These are phyloP conservation scores for Gambusia yucatana DNA, from an alignment of 2,797 vertebrate genomes.

Conservation along the genomic window DNA sequence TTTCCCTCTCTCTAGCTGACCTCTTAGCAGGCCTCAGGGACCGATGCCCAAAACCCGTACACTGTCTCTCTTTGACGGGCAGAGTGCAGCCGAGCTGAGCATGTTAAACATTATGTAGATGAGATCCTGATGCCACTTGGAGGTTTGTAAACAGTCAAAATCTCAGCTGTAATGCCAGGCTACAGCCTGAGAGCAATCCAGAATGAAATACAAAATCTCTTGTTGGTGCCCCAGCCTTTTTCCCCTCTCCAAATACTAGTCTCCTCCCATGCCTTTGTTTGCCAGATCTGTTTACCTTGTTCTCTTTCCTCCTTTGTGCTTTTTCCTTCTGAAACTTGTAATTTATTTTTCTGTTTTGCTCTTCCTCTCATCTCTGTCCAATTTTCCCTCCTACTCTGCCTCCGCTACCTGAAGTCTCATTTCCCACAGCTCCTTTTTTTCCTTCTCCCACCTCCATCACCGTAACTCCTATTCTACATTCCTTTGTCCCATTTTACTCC, in stretches of 20 bases:
- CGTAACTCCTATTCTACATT: slow-evolving; percentile 43
- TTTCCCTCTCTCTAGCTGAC: slow-evolving; percentile 6
- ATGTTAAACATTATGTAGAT: slow-evolving; percentile 76
- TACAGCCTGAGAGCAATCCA: slow-evolving; percentile 50
- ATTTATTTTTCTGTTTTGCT: slow-evolving; percentile 35
- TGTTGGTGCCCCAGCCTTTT: slow-evolving; percentile 23
- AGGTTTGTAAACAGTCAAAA: slow-evolving; percentile 71
- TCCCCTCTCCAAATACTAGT: slow-evolving; percentile 26
- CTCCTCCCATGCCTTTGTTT: slow-evolving; percentile 47
- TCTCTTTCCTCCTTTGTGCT: slow-evolving; percentile 2
- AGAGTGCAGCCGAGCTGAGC: slow-evolving; percentile 57
- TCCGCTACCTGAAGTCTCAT: slow-evolving; percentile 50
- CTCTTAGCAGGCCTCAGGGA: slow-evolving; percentile 50
- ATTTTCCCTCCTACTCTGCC: slow-evolving; percentile 37
- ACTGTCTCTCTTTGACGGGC: slow-evolving; percentile 54
- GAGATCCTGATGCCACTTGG: slow-evolving; percentile 50
- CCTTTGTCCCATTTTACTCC: slow-evolving; percentile 24
- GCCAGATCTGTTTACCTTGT: slow-evolving; percentile 40
- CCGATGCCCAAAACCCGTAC: slow-evolving; percentile 59
- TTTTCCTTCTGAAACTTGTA: slow-evolving; percentile 15
- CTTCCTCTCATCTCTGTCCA: slow-evolving; percentile 52
- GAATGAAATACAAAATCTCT: slow-evolving; percentile 59
- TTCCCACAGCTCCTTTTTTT: slow-evolving; percentile 60
- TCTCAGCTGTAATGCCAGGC: slow-evolving; percentile 59
- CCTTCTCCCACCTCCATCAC: slow-evolving; percentile 34